Base-by-base conservation (phyloP, 2,797 vertebrate genomes). In the Chaetodon trifasciatus region DNA sequence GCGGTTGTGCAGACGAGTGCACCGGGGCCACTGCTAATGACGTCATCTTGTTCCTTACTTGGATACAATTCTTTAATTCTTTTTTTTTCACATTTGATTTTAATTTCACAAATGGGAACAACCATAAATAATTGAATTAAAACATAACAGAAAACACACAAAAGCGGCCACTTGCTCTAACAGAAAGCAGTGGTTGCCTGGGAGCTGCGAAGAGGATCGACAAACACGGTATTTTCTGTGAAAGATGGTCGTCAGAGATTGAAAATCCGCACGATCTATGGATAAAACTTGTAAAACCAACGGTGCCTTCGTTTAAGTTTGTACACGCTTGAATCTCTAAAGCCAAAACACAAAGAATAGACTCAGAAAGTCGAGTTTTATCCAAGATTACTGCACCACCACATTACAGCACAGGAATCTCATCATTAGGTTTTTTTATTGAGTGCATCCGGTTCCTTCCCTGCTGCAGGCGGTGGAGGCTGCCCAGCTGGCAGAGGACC, bases 401-500 rank as follows among this genome's bases (percentile, higher is more conserved):
- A 69, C 68, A 70, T 79, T 86, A 68, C 78, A 74, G 52, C 81
- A 42, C 77, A 73, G 76, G 74, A 82, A 86, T 89, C 50, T 84
- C 74, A 72, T 50, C 65, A 71, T 79, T 74, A 52, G 47, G 37
- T 35, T 3, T 23, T 68, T 84, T 93, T 78, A 89, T 84, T 88
- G 79, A 89, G 69, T 84, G 82, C 71, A 66, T 86, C 58, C 78
- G 79, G 68, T 87, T 86, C 62, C 82, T 92, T 90, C 70, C 85
- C 58, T 69, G 28, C 79, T 79, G 77, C 93, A 98, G 97, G 97
- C 97, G 1, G 97, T 98, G 84, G 97, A 98, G 90, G 97, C 97
- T 0, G 97, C 97, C 70, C 97, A 97, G 92, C 90, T 97, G 93
- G 96, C 97, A 4, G 97, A 97, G 85, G 97, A 98, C 92, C 90